These are phyloP conservation scores for Graphium colonna DNA, from an alignment of 2,888 invertebrate species.

Conservation along the genomic window DNA sequence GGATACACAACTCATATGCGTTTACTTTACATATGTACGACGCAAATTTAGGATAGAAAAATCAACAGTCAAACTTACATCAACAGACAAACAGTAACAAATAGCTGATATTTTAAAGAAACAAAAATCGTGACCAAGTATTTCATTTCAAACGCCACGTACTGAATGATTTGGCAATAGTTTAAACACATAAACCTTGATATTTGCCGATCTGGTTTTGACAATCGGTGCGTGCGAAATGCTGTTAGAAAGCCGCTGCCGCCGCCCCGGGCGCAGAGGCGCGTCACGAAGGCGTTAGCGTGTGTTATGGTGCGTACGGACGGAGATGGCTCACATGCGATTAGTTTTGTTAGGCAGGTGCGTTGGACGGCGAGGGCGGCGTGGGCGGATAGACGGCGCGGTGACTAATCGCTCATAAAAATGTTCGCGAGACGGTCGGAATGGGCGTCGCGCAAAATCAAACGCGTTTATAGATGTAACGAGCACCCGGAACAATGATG, in stretches of 20 bases:
- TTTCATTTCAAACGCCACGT: neutral
- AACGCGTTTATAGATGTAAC: constrained; percentile 6
- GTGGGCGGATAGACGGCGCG: neutral
- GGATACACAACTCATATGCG: too few relatives aligned
- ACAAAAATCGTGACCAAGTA: too few relatives aligned
- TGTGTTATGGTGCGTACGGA: neutral
- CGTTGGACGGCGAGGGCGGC: neutral
- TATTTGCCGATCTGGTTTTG: constrained; percentile 14
- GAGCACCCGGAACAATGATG: neutral
- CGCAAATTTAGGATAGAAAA: too few relatives aligned
- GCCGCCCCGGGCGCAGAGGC: too few relatives aligned
- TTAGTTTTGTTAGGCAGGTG: neutral
- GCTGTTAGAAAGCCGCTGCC: neutral
- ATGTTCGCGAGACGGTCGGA: neutral
- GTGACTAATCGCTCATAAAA: constrained; percentile 8
- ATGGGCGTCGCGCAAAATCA: neutral
- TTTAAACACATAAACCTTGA: constrained; percentile 10
- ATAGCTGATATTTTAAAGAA: too few relatives aligned
- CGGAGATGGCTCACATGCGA: neutral
- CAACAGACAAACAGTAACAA: too few relatives aligned
- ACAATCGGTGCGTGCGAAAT: constrained; percentile 3
- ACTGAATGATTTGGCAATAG: constrained; percentile 3
- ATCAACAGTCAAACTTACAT: too few relatives aligned
- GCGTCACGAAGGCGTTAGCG: neutral
- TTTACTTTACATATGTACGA: too few relatives aligned